Evolutionary conservation across 2,797 vertebrate genomes (phyloP), one percentile per base, ranked within the genome.

Genomic region (Florisuga fusca): DNA sequence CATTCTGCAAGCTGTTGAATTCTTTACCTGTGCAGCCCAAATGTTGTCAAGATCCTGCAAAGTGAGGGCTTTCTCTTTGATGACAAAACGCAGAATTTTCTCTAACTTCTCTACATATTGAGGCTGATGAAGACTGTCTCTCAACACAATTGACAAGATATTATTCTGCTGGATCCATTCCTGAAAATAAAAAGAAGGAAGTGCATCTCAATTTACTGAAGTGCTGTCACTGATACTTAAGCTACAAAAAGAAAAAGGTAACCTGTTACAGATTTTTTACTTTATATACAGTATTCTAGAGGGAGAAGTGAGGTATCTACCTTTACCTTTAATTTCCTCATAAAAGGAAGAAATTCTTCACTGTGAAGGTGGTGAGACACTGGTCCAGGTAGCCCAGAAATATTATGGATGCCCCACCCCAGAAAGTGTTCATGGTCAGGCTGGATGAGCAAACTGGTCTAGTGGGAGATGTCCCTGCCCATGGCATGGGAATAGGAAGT

Each of bases 81-180:
- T 99, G 94, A 99, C 99, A 84, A 99, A 99, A 93, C 99, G 99
- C 93, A 99, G 99, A 97, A 99, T 99, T 97, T 99, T 99, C 98
- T 99, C 99, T 93, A 99, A 98, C 95, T 99, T 99, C 97, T 99
- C 99, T 58, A 99, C 99, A 80, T 99, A 99, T 48, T 99, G 99
- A 23, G 99, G 99, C 95, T 99, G 99, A 98, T 99, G 99, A 97
- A 99, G 98, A 97, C 99, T 99, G 97, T 99, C 99, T 93, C 99
- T 98, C 95, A 99, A 98, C 76, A 99, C 99, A 95, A 99, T 99
- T 71, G 99, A 99, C 94, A 99, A 98, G 95, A 99, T 99, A 96
- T 99, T 99, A 97, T 99, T 99, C 97, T 99, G 99, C 94, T 99
- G 99, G 98, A 99, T 99, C 99, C 99, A 99, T 96, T 99, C 99